Evolutionary conservation across 2,797 vertebrate genomes (phyloP).

Genomic region (Tapirus indicus): DNA sequence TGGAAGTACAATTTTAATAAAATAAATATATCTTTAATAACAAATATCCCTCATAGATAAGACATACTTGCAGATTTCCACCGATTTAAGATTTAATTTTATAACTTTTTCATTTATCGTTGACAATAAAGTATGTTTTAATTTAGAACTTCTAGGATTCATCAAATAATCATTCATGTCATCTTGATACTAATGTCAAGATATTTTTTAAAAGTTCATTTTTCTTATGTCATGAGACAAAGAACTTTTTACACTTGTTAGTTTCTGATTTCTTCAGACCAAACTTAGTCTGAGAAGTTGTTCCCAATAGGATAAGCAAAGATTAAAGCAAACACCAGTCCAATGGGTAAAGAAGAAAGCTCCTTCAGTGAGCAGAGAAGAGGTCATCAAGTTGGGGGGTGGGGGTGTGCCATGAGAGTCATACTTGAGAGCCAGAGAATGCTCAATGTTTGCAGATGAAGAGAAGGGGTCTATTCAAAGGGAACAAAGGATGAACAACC

Average conservation of each 20-base stretch:
- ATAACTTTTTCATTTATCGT: neutral
- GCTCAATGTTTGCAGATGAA: neutral
- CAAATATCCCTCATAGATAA: neutral
- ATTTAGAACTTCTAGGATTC: neutral
- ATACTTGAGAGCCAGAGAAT: neutral
- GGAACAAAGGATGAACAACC: neutral
- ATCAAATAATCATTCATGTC: neutral
- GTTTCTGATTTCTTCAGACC: slow-evolving; percentile 5
- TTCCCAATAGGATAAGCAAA: neutral
- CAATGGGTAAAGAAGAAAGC: neutral
- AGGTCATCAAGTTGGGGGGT: too few species aligned
- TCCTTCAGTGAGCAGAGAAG: neutral
- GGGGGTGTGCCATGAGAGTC: too few species aligned
- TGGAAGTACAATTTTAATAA: slow-evolving; percentile 45
- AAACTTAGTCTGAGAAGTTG: neutral
- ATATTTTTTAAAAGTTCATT: slow-evolving; percentile 2
- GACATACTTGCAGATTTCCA: neutral
- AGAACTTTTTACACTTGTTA: neutral
- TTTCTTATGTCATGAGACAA: neutral
- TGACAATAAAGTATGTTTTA: neutral
- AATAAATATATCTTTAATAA: slow-evolving; percentile 2
- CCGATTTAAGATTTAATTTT: slow-evolving; percentile 9
- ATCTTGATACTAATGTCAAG: neutral
- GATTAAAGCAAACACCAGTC: neutral
- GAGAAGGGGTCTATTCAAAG: neutral